Evolutionary conservation across 1,140 invertebrate species (phyloP), one percentile per base, ranked within the genome.

Genomic region (Batillaria attramentaria): DNA sequence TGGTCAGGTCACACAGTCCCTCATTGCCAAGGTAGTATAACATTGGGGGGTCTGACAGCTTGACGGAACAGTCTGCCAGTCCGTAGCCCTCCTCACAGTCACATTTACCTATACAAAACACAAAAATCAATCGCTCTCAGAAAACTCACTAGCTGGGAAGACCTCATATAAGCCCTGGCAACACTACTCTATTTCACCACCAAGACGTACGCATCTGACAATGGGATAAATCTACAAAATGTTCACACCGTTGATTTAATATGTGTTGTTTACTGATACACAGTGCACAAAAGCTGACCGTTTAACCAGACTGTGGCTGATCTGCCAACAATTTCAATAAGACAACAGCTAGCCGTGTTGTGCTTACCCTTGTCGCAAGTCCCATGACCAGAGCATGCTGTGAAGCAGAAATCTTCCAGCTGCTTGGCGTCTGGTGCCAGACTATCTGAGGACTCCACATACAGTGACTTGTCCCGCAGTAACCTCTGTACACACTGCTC

Each of bases 1-100:
- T 37, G 3, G 62, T 65, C 18, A 74, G 54, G 43, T 84, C 81
- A 84, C 79, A 85, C 6, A 79, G 37, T 33, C 68, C 54, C 46
- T 72, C 73, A 28, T 69, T 74, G 20, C n/a, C 8, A 20, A 84
- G 75, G 24, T 54, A 73, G 20, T 65, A 68, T 20, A 87, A 43
- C 1, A 60, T 62, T 42, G 85, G 85, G 41, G 83, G 70, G 3
- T 73, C 18, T 2, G 43, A 41, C 41, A 78, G 57, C 35, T 74
- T 41, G 10, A 87, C 50, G 46, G 84, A 83, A 68, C 85, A 87
- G 72, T 85, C 84, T 20, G 79, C 80, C 35, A 79, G 57, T 24
- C 78, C 81, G 75, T 72, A 86, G 8, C 78, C 82, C 24, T 68
- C 31, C 35, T 69, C 39, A 81, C 84, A 87, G 37, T 50, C 24